Conservation (phyloP, 2,797 vertebrate genomes). For the Cryptoprocta ferox region DNA sequence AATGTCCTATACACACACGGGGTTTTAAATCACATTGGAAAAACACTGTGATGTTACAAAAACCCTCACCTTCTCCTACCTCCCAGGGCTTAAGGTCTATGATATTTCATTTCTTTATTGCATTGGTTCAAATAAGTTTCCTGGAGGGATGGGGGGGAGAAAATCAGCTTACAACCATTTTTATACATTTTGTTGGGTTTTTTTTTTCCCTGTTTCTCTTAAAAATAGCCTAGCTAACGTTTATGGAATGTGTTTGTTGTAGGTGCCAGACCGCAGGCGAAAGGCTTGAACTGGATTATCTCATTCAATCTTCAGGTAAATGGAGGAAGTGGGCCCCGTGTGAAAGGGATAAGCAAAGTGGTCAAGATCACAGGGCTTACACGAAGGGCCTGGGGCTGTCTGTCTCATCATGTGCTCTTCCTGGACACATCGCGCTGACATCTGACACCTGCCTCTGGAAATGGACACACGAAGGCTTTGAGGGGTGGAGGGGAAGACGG, state of each 20-base stretch:
- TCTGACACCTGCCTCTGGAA: background rate
- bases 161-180: background rate
- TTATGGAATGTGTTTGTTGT: background rate
- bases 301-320: background rate
- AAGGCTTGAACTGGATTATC: background rate
- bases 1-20: background rate
- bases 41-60: background rate
- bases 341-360: background rate
- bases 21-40: background rate
- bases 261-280: background rate
- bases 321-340: background rate
- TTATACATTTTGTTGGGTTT: background rate
- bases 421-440: background rate
- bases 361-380: accelerated
- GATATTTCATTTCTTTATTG: background rate
- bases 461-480: background rate
- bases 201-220: background rate
- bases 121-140: background rate
- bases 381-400: background rate
- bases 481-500: background rate
- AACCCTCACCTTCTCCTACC: background rate
- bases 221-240: background rate
- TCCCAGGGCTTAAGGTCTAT: background rate
- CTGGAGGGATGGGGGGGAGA: accelerated
- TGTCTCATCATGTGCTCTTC: background rate